phyloP scores from a whole-genome alignment of 2,797 vertebrate species.

The Choloepus didactylus region DNA sequence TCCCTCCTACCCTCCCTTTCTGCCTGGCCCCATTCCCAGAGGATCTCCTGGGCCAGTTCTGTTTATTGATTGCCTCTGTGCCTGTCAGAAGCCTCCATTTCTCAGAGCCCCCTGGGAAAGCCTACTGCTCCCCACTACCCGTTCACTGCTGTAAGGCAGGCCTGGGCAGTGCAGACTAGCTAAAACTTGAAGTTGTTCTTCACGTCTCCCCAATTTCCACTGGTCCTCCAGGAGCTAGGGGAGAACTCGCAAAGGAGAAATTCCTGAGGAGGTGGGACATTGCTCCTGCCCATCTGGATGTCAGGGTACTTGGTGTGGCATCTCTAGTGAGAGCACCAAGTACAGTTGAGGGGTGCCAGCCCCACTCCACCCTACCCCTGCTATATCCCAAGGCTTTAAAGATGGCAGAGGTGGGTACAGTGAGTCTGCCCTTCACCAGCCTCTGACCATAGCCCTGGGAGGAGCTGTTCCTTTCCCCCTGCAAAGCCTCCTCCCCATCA shows the following conservation, averaged over 20 bases:
- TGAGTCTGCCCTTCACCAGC: background rate
- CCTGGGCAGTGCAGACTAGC: background rate
- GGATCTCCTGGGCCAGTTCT: background rate
- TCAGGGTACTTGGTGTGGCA: background rate
- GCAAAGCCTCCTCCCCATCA: background rate
- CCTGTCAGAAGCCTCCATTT: background rate
- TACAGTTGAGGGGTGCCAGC: background rate
- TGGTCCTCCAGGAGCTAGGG: background rate
- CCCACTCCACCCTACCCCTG: background rate
- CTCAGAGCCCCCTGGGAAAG: background rate
- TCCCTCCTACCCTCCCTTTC: background rate
- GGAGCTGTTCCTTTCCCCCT: background rate
- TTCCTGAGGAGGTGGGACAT: background rate
- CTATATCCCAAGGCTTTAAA: background rate
- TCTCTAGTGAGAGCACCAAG: background rate
- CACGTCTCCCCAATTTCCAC: background rate
- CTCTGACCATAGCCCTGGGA: background rate
- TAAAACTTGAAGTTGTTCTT: background rate
- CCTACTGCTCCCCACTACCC: background rate
- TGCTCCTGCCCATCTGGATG: background rate
- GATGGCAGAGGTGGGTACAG: background rate
- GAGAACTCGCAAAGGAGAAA: background rate
- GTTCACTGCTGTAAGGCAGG: background rate
- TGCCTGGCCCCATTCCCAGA: background rate
- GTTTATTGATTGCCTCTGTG: background rate